Conservation (phyloP, 2,888 invertebrate genomes). For the Anagyrus pseudococci region DNA sequence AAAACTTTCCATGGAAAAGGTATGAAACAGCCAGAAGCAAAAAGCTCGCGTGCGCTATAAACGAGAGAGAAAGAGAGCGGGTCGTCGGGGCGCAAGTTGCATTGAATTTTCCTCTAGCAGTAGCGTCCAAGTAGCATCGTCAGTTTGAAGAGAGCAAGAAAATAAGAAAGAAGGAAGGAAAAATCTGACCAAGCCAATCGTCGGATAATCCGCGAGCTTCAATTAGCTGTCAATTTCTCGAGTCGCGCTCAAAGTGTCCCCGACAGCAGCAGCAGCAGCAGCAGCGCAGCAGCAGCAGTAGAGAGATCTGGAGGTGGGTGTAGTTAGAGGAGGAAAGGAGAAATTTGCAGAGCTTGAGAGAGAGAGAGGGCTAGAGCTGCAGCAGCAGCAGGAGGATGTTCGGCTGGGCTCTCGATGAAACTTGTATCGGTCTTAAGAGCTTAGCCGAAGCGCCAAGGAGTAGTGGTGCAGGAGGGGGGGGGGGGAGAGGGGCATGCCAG, state of each 20-base stretch:
- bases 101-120: no score
- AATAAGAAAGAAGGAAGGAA: neutral
- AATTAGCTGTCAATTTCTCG: constrained; percentile 12
- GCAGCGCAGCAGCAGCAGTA: neutral
- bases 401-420: constrained; percentile 19
- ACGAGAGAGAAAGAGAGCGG: no score
- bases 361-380: no score
- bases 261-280: neutral
- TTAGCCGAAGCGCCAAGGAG: constrained; percentile 8
- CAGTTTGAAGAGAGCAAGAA: neutral
- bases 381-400: no score
- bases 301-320: no score
- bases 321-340: no score
- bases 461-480: no score
- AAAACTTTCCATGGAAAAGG: no score
- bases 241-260: constrained; percentile 2
- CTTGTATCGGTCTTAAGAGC: constrained; percentile 31
- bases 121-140: neutral
- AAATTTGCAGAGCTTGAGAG: constrained; percentile 6
- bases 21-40: no score
- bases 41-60: no score
- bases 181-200: neutral
- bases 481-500: no score
- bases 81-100: no score
- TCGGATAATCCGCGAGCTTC: neutral